Conservation (phyloP, 2,113 vertebrate species). For the Eulemur macaco region DNA sequence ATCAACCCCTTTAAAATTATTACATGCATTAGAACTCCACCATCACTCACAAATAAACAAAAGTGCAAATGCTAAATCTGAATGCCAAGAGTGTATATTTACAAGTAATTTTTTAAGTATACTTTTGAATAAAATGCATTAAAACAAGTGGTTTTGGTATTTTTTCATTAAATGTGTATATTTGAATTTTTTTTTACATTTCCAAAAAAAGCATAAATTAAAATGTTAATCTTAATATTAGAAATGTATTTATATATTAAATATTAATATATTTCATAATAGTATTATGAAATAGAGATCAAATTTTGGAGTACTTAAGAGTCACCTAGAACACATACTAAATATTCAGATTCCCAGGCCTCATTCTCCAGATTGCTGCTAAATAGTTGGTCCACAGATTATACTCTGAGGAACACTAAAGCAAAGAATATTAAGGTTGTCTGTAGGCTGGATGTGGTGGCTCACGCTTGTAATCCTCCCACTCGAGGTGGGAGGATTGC, state of each 20-base stretch:
- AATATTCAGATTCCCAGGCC: background rate
- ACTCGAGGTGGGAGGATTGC: no score
- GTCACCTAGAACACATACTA: background rate
- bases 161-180: background rate
- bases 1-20: background rate
- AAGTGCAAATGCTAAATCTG: background rate
- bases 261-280: background rate
- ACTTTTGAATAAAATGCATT: background rate
- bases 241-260: no score
- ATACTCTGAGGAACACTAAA: background rate
- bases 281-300: background rate
- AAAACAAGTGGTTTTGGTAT: constrained; percentile 24
- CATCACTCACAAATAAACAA: background rate
- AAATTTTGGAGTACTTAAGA: background rate
- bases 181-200: constrained; percentile 27
- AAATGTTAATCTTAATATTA: background rate
- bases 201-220: background rate
- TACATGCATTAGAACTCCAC: background rate
- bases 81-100: background rate
- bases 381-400: background rate
- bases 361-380: background rate
- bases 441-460: background rate
- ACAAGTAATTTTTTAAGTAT: background rate
- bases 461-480: no score
- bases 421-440: background rate